Conservation (phyloP, 2,113 vertebrate species). For the Hippoglossus stenolepis region DNA sequence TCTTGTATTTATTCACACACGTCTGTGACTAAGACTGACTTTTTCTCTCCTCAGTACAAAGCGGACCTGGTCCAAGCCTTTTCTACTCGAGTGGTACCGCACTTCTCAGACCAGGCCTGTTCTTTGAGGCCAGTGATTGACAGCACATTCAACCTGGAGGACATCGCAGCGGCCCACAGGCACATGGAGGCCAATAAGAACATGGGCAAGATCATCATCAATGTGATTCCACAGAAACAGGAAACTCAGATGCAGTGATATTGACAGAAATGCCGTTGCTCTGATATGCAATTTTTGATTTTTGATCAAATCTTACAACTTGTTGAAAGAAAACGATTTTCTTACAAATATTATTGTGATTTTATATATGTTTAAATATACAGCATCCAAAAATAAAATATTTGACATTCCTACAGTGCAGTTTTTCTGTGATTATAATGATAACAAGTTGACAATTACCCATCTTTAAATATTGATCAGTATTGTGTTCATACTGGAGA, state of each 20-base stretch:
- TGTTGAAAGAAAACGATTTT: too few relatives aligned
- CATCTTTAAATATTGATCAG: too few relatives aligned
- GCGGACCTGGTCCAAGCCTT: slow-evolving; percentile 84
- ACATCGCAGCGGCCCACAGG: slow-evolving; percentile 82
- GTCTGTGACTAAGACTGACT: not conserved
- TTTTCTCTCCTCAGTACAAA: slow-evolving; percentile 83
- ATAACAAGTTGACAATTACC: too few relatives aligned
- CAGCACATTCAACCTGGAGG: slow-evolving; percentile 77
- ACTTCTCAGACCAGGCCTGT: slow-evolving; percentile 75
- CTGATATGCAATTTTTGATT: not conserved
- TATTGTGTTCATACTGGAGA: too few relatives aligned
- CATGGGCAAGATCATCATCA: slow-evolving; percentile 86
- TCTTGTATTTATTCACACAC: not conserved
- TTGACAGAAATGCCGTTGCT: not conserved
- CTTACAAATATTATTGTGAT: too few relatives aligned
- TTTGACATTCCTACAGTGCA: too few relatives aligned
- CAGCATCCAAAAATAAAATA: too few relatives aligned
- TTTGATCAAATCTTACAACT: too few relatives aligned
- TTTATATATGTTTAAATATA: too few relatives aligned
- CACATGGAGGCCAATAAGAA: slow-evolving; percentile 87
- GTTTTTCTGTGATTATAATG: too few relatives aligned
- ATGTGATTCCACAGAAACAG: slow-evolving; percentile 48
- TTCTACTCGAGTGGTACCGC: slow-evolving; percentile 73
- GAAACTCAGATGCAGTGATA: slow-evolving; percentile 1
- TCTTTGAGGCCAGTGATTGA: slow-evolving; percentile 81